These are phyloP conservation scores for Tyrophagus putrescentiae DNA, from an alignment of 1,140 invertebrate genomes.

Conservation along the genomic window DNA sequence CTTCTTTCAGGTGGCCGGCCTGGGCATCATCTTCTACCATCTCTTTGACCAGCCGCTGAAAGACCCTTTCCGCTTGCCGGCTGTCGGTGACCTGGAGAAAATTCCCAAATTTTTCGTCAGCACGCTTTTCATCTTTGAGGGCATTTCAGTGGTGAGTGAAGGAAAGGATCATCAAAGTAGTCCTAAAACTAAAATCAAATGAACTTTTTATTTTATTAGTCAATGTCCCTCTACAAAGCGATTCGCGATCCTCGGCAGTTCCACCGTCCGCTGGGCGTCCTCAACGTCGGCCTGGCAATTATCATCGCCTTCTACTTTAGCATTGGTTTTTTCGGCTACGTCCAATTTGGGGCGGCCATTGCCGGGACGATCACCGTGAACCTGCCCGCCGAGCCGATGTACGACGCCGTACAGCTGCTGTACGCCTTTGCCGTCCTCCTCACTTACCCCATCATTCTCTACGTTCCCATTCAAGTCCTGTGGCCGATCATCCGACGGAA, in stretches of 20 bases:
- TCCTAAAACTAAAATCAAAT: too few relatives aligned
- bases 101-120: constrained; percentile 32
- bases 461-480: constrained; percentile 38
- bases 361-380: constrained; percentile 32
- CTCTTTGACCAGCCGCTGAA: constrained; percentile 29
- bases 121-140: constrained; percentile 37
- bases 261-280: constrained; percentile 31
- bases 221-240: constrained; percentile 33
- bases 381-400: constrained; percentile 27
- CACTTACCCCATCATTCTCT: constrained; percentile 38
- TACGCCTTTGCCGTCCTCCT: constrained; percentile 34
- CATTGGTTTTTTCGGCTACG: constrained; percentile 31
- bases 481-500: constrained; percentile 32
- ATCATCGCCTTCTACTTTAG: constrained; percentile 28
- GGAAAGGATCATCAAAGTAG: too few relatives aligned
- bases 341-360: constrained; percentile 28
- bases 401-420: constrained; percentile 16
- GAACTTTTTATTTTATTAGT: too few relatives aligned
- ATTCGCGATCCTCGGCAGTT: constrained; percentile 32
- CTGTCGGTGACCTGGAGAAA: constrained; percentile 19
- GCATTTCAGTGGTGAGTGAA: constrained; percentile 35
- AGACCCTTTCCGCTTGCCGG: constrained; percentile 19
- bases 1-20: constrained; percentile 30
- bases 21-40: constrained; percentile 32
- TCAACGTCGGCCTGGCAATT: constrained; percentile 17